A percentile compares a stretch with the other conserved stretches of the same genome.
phyloP scores from a whole-genome alignment of 1,140 invertebrate genomes.

The Drosophila asahinai region DNA sequence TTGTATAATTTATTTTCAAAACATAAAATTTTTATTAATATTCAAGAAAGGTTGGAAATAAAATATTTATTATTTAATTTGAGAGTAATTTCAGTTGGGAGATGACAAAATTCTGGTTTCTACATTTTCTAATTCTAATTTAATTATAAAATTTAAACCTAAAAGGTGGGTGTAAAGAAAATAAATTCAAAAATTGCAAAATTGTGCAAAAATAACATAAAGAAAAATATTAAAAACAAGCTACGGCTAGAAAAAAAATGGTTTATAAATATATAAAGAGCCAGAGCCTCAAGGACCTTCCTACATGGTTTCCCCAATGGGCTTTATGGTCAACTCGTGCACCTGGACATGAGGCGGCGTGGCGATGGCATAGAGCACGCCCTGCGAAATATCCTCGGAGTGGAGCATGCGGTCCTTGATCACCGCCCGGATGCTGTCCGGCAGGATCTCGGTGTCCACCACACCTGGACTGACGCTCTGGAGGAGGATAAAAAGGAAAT shows the following conservation, averaged over 20 bases:
- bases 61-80: no score
- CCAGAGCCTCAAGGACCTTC: no score
- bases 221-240: not conserved
- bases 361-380: constrained; percentile 86
- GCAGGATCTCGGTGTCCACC: constrained; percentile 86
- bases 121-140: not conserved
- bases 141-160: not conserved
- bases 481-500: not conserved
- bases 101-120: not conserved
- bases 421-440: constrained; percentile 43
- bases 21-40: not conserved
- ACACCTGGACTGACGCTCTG: constrained; percentile 88
- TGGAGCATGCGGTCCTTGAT: constrained; percentile 60
- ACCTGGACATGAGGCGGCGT: constrained; percentile 86
- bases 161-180: not conserved
- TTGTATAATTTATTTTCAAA: not conserved
- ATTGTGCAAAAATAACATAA: not conserved
- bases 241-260: constrained; percentile 1
- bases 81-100: no score
- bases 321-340: constrained; percentile 75
- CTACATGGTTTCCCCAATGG: constrained; percentile 69
- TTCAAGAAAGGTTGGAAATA: not conserved
- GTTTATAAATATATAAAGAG: not conserved
- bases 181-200: not conserved
- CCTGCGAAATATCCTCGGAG: constrained; percentile 86